Evolutionary conservation across 2,797 vertebrate genomes (phyloP), one percentile per base, ranked within the genome.

Genomic region (Garrulus glandarius): DNA sequence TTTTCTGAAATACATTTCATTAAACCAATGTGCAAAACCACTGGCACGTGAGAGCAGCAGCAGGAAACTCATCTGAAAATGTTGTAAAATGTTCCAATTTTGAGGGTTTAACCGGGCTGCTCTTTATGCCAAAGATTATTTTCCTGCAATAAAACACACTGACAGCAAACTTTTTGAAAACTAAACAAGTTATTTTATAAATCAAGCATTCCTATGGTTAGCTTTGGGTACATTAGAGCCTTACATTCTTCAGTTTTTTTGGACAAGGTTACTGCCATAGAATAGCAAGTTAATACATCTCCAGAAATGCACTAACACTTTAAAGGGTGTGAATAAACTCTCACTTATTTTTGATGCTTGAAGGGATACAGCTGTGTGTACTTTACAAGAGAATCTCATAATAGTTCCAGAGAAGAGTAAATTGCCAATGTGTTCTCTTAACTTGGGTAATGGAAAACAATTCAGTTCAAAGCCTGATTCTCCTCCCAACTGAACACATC

Each of bases 371-470:
- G 82, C 82, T 95, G 91, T 39, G 26, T 41, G 43, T 55, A 34
- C 68, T 92, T 85, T n/a, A 81, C 55, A 60, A 22, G 12, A 82
- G 30, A 81, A 76, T 20, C 44, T 80, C 30, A 11, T 76, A 86
- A 8, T 23, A 72, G 72, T 75, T 65, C 47, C 76, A 86, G 69
- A 59, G 56, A 89, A 43, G 60, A 93, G 57, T 44, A 76, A 84
- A 84, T n/a, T 78, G 61, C 56, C 87, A 84, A 8, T 34, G 69
- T 55, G 75, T n/a, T 69, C 92, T 71, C 84, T 47, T 92, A 81
- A 92, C 47, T 55, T 14, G 39, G 47, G 82, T 71, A 92, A 94
- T 47, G 72, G 87, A 93, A 95, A 95, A 77, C 74, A 74, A 80
- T 77, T 29, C 81, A 47, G 55, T 63, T 92, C 64, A 36, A 70